Evolutionary conservation across 1,140 invertebrate species (phyloP).

Genomic region (Colletes latitarsis): DNA sequence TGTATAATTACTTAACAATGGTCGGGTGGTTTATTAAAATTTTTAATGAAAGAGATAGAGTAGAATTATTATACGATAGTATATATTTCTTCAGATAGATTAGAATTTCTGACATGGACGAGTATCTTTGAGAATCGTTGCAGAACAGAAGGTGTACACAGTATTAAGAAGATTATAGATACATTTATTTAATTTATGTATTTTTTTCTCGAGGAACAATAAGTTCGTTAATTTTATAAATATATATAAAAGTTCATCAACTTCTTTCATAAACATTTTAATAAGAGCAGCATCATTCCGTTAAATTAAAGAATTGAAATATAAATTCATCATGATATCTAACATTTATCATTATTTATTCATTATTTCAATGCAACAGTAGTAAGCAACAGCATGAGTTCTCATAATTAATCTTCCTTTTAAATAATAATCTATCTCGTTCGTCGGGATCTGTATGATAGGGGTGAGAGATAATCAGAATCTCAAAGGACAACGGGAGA

Average conservation of each 20-base stretch:
- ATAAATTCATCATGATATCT: no score
- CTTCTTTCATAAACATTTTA: no score
- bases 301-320: no score
- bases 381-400: no score
- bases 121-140: neutral
- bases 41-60: neutral
- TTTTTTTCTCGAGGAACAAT: neutral
- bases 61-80: neutral
- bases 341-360: no score
- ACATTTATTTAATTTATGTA: neutral
- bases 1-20: slow-evolving; percentile 25
- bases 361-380: neutral
- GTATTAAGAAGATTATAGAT: neutral
- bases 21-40: neutral
- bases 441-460: neutral
- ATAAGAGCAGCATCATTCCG: no score
- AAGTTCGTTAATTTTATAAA: no score
- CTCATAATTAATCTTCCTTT: neutral
- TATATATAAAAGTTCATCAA: no score
- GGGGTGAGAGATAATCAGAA: neutral
- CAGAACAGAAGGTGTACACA: neutral
- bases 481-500: neutral
- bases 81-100: neutral
- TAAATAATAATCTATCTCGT: neutral
- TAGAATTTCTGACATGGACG: no score